Evolutionary conservation across 2,888 invertebrate species (phyloP).

Genomic region (Cybosia mesomella): DNA sequence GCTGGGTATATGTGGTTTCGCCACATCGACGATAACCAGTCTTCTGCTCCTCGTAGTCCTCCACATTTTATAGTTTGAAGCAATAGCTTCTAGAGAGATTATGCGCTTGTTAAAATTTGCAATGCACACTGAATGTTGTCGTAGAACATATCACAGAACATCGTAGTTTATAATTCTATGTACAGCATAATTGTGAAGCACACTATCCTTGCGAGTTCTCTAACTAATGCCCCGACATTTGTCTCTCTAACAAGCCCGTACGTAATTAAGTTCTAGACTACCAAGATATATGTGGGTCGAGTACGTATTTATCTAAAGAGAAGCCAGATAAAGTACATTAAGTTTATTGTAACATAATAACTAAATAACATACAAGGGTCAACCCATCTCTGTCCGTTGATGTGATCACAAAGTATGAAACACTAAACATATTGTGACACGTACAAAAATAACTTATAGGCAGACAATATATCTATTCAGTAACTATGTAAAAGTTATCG

Average conservation of each 20-base stretch:
- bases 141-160: no score
- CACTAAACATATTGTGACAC: no score
- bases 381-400: background rate
- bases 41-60: no score
- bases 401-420: background rate
- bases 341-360: background rate
- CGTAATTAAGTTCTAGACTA: background rate
- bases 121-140: no score
- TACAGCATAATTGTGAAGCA: background rate
- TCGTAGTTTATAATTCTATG: background rate
- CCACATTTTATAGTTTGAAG: no score
- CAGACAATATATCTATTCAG: no score
- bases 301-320: background rate
- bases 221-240: conserved; percentile 1
- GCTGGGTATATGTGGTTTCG: no score
- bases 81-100: no score
- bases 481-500: no score
- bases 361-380: background rate
- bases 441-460: no score
- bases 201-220: background rate
- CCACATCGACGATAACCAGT: no score
- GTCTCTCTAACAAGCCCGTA: background rate
- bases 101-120: no score
- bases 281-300: background rate
- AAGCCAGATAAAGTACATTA: background rate